Base-by-base conservation (phyloP, 2,797 vertebrate genomes). In the Muscicapa comitata region DNA sequence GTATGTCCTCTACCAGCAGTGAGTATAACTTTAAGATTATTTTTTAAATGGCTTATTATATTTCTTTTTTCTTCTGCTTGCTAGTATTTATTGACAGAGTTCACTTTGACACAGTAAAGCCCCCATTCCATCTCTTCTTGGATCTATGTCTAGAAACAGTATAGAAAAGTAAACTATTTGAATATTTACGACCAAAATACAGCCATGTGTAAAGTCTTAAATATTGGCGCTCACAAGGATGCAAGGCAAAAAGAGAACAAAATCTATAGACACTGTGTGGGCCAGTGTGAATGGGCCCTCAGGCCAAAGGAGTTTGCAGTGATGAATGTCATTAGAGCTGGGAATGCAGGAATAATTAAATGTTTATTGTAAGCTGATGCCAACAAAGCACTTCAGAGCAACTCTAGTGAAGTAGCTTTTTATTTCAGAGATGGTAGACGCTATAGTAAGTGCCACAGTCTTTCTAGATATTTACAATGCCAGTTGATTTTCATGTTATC, bases 1-100 rank as follows among this genome's bases (percentile, higher is more conserved):
- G 97, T 86, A 96, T 99, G 98, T 99, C 99, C 86, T 99, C 99
- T 74, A 98, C 99, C 16, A 99, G 98, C 98, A 99, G 99, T 99
- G 97, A 99, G 99, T 99, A 98, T 83, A 86, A 91, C 54, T 95
- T 85, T 38, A 37, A 80, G 43, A 78, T 65, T 66, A 11, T 55
- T 82, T 76, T 21, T 1, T 1, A 9, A 78, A 37, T 29, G 4
- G 7, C 53, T 63, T 63, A 8, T 68, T 29, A 7, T 25, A 18
- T 51, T 81, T 93, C 74, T 16, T 65, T 45, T 48, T 54, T 86
- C 79, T 91, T 47, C 42, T 47, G 16, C 8, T 68, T 74, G 43
- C 23, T 86, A 23, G 23, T 78, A 31, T 55, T 72, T 83, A 54
- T 15, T 59, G 68, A 45, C 31, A 31, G 67, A 63, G 17, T 80